Conservation (phyloP, 2,797 vertebrate genomes). For the Ctenopoma kingsleyae region DNA sequence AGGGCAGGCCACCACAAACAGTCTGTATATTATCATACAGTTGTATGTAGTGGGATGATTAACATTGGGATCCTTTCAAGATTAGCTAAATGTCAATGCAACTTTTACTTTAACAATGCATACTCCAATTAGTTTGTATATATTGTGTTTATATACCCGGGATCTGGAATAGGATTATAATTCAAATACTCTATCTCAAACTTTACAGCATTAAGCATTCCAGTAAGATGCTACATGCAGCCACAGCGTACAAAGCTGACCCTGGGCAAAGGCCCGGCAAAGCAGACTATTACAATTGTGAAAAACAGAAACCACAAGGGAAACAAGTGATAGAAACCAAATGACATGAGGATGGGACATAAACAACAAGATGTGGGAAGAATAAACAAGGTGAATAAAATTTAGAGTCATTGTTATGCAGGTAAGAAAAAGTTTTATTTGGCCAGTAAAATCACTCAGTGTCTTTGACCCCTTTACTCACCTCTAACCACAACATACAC, state of each 20-base stretch:
- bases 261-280: background rate
- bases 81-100: background rate
- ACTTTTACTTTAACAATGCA: background rate
- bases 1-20: background rate
- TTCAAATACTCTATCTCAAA: background rate
- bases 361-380: background rate
- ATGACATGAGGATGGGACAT: background rate
- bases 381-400: background rate
- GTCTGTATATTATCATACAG: background rate
- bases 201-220: background rate
- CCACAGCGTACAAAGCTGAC: no score
- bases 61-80: background rate
- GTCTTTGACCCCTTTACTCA: background rate
- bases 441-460: background rate
- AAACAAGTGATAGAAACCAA: background rate
- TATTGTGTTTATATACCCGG: no score
- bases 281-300: no score
- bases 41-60: background rate
- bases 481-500: background rate
- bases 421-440: background rate
- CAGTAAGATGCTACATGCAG: background rate
- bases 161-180: background rate
- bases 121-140: no score
- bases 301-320: no score
- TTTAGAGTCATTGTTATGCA: background rate